Conservation (phyloP, 1,140 invertebrate species). For the Phenacoccus solenopsis region DNA sequence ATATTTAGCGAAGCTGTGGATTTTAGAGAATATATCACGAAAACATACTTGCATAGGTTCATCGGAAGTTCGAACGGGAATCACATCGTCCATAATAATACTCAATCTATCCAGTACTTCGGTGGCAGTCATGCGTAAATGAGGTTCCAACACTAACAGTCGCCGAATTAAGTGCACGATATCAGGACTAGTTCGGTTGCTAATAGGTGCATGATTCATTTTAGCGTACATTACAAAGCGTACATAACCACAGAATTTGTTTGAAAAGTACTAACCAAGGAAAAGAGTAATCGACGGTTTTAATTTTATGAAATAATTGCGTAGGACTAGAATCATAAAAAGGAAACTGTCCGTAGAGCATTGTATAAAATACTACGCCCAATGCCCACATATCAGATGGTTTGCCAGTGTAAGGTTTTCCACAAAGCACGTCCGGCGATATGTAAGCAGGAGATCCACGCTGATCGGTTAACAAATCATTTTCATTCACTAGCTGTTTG, state of each 20-base stretch:
- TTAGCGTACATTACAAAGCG: no score
- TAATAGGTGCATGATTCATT: no score
- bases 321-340: constrained; percentile 67
- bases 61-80: neutral
- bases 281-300: constrained; percentile 49
- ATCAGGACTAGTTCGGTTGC: neutral
- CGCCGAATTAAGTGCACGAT: constrained; percentile 40
- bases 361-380: constrained; percentile 68
- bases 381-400: constrained; percentile 79
- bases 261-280: constrained; percentile 39
- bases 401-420: constrained; percentile 59
- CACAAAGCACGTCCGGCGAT: constrained; percentile 67
- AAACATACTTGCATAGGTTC: neutral
- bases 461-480: constrained; percentile 63
- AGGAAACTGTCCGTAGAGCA: constrained; percentile 77
- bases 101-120: constrained; percentile 43
- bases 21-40: constrained; percentile 27
- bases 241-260: no score
- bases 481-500: constrained; percentile 60
- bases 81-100: constrained; percentile 33
- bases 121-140: constrained; percentile 41
- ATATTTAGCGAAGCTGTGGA: constrained; percentile 34
- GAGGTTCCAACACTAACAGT: constrained; percentile 44
- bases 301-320: constrained; percentile 68
- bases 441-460: constrained; percentile 74